These are phyloP conservation scores for Nematostella vectensis DNA, from an alignment of 92 coral and sea anemone species.

Conservation along the genomic window DNA sequence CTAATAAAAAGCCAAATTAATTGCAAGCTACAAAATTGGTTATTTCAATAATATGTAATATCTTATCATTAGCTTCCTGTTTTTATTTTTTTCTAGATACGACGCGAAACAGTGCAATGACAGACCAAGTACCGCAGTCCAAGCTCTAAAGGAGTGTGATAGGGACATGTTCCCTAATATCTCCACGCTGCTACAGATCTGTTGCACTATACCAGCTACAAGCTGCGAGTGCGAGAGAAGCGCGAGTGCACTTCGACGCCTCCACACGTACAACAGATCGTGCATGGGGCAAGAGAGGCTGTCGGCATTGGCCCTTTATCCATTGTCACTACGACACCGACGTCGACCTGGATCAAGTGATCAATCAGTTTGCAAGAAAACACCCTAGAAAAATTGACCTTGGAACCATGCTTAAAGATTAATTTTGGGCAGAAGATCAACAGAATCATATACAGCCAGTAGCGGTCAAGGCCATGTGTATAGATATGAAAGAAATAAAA, in stretches of 20 bases:
- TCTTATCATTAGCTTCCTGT: too few species aligned
- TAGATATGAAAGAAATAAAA: too few species aligned
- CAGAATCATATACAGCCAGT: too few species aligned
- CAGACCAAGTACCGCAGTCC: constrained; percentile 25
- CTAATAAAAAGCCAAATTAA: too few species aligned
- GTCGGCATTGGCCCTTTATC: constrained; percentile 11
- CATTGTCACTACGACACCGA: background rate
- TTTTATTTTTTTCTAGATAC: too few species aligned
- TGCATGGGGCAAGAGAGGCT: constrained; percentile 12
- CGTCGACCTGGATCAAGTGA: background rate
- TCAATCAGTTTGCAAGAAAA: constrained; percentile 8
- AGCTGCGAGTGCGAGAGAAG: constrained; percentile 13
- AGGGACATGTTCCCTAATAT: constrained; percentile 15
- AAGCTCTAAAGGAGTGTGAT: constrained; percentile 27
- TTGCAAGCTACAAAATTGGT: too few species aligned
- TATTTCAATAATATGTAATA: too few species aligned
- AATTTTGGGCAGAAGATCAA: too few species aligned
- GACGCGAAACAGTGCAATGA: too few species aligned
- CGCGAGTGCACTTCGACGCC: constrained; percentile 16
- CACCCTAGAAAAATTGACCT: constrained; percentile 11
- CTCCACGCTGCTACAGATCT: constrained; percentile 10
- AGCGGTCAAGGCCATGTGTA: too few species aligned
- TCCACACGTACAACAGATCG: constrained; percentile 19
- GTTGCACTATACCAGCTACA: constrained; percentile 17
- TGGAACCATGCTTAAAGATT: background rate